Conservation (phyloP, 1,140 invertebrate genomes). For the Pseudomyrmex flavicornis region DNA sequence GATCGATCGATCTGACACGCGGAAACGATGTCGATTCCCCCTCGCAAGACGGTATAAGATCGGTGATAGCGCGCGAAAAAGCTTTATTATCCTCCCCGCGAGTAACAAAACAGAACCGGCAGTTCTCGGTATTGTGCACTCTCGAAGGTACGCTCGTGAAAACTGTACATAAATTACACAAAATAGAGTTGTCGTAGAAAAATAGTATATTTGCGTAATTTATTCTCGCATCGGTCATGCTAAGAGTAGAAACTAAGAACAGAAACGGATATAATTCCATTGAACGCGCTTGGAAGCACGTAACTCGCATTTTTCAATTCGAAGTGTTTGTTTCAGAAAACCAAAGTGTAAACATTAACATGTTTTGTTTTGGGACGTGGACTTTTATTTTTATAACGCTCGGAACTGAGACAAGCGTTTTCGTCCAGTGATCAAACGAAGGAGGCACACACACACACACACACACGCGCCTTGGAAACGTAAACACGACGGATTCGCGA, state of each 20-base stretch:
- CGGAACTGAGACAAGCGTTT: background rate
- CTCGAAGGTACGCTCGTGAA: no score
- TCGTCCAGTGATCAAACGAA: background rate
- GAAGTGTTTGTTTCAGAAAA: background rate
- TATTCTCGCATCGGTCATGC: no score
- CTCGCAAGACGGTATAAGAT: background rate
- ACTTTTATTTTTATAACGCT: background rate
- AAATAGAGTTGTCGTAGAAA: no score
- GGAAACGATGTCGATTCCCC: constrained; percentile 7
- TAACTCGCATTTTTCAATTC: no score
- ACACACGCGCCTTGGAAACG: constrained; percentile 6
- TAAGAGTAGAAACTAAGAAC: no score
- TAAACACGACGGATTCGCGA: constrained; percentile 48
- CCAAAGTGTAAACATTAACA: background rate
- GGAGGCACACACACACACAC: background rate
- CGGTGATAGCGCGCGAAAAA: background rate
- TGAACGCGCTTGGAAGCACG: no score
- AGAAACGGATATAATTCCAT: no score
- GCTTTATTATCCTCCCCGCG: constrained; percentile 2
- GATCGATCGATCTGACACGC: constrained; percentile 29
- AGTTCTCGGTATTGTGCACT: no score
- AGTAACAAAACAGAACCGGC: background rate
- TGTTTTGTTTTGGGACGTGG: background rate
- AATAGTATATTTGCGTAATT: no score
- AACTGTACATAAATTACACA: no score